Base-by-base conservation (phyloP, 2,113 vertebrate genomes). In the Ploceus nigricollis region DNA sequence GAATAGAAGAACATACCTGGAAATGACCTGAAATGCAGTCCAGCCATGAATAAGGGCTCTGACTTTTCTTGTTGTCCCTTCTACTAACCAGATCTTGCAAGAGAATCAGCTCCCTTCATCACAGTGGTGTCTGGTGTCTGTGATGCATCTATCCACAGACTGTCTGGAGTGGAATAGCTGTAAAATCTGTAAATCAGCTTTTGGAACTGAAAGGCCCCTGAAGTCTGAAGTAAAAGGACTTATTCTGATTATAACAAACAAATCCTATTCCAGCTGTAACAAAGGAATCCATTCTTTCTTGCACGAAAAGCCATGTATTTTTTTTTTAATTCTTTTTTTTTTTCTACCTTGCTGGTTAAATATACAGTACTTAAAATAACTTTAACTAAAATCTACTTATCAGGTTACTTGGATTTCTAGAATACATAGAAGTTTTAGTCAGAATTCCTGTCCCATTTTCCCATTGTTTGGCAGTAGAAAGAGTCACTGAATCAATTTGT, bases 391-490 rank as follows among this genome's bases (percentile, higher is more conserved):
- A 91, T 54, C 19, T 23, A 44, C 11, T 68, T 61, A 61, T 13
- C 48, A 60, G 42, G 57, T 58, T 87, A 72, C 63, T 76, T 72
- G 50, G 35, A 69, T 65, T 91, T 94, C 40, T 80, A 71, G 16
- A 91, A 85, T 21, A 79, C 20, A 84, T n/a, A 33, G 60, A 64
- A 68, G n/a, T 78, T 73, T 47, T 9, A 44, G 31, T 64, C 51
- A 71, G 61, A 92, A 87, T 72, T 64, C 31, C 3, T 51, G 60
- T 58, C 84, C 95, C 45, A 89, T 66, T 96, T 96, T 94, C 69
- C 50, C 58, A 79, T 63, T 93, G 77, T 85, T 27, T 82, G 82
- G 42, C 50, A 93, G 35, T 0, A 92, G 42, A 94, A 93, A 88
- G 63, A 94, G 66, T 61, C 51, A 87, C 45, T 28, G 13, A 93